A percentile compares a stretch with the other conserved stretches of the same genome.
These are phyloP conservation scores for Progne subis DNA, from an alignment of 2,113 vertebrate species.

Conservation along the genomic window DNA sequence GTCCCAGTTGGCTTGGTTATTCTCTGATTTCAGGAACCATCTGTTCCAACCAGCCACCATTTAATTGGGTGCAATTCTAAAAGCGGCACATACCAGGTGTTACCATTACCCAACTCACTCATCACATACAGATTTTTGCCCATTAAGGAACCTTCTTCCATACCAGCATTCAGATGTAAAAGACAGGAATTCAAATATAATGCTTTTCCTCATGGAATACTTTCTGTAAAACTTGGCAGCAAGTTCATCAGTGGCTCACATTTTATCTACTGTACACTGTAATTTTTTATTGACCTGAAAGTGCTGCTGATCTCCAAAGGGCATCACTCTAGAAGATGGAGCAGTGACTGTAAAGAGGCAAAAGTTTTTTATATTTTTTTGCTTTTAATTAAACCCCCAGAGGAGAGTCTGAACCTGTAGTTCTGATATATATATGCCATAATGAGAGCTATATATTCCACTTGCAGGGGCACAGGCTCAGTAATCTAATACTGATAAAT, in stretches of 20 bases:
- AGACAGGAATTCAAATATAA: neutral
- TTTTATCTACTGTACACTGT: neutral
- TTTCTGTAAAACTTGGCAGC: neutral
- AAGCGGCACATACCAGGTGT: neutral
- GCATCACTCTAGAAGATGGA: neutral
- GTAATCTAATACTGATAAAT: neutral
- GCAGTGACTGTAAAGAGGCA: neutral
- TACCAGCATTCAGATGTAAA: neutral
- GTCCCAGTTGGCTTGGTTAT: neutral
- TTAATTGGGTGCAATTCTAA: neutral
- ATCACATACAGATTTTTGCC: accelerated
- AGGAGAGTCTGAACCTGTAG: neutral
- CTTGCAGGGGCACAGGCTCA: neutral
- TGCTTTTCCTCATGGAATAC: accelerated
- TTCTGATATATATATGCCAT: accelerated
- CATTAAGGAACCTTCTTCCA: neutral
- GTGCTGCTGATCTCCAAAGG: neutral
- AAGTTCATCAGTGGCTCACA: neutral
- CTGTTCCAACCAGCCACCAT: neutral
- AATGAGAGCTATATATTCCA: neutral
- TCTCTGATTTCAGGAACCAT: slow-evolving; percentile 10
- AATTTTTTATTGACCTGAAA: neutral
- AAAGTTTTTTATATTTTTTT: neutral
- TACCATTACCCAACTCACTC: neutral
- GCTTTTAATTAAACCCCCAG: neutral